Conservation (phyloP, 2,888 invertebrate species). For the Psylliodes chrysocephalus region DNA sequence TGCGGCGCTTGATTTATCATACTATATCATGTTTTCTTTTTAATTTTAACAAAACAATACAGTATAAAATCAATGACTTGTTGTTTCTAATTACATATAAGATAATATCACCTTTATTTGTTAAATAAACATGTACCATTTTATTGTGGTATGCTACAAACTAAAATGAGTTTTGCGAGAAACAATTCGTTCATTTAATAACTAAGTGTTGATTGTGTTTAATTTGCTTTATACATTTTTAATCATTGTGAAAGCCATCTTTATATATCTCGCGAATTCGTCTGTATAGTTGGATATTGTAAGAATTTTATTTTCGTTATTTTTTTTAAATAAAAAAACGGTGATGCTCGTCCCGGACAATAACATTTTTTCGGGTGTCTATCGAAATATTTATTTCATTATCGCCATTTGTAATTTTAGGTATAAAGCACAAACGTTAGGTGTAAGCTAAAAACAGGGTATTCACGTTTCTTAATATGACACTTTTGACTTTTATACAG, state of each 20-base stretch:
- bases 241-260: constrained; percentile 15
- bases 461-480: not conserved
- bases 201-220: not conserved
- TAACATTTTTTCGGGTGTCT: no score
- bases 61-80: constrained; percentile 27
- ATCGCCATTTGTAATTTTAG: not conserved
- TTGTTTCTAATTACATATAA: constrained; percentile 14
- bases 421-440: no score
- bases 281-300: constrained; percentile 18
- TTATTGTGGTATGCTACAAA: not conserved
- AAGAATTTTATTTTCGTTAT: not conserved
- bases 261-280: constrained; percentile 7
- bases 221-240: constrained; percentile 14
- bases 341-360: no score
- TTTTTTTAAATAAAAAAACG: no score
- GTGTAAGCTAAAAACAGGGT: constrained; percentile 11
- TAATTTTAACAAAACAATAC: not conserved
- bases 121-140: not conserved
- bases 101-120: not conserved
- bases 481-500: not conserved
- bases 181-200: not conserved
- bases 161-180: not conserved
- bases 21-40: not conserved
- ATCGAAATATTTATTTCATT: no score
- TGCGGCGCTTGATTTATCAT: no score